Conservation (phyloP, 1,140 invertebrate species). For the Zaprionus camerounensis region DNA sequence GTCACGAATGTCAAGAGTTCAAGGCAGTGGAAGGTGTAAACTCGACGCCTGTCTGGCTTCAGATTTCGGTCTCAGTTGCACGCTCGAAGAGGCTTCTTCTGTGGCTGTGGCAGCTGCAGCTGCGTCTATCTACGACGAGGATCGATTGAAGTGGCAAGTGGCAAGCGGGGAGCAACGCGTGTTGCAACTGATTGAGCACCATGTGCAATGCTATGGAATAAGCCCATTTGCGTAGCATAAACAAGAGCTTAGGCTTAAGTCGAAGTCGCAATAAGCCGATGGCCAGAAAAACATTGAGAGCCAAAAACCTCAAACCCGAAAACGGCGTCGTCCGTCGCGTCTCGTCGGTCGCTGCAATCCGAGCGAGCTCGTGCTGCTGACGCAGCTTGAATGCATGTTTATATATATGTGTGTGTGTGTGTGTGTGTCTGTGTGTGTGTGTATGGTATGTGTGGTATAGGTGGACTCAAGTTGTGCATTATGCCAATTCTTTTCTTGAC, state of each 20-base stretch:
- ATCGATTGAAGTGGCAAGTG: slow-evolving; percentile 49
- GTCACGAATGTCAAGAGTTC: slow-evolving; percentile 66
- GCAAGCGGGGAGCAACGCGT: slow-evolving; percentile 20
- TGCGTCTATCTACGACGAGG: slow-evolving; percentile 43
- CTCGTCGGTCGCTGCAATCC: slow-evolving; percentile 44
- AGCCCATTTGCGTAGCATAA: slow-evolving; percentile 53
- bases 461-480: slow-evolving; percentile 56
- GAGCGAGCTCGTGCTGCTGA: slow-evolving; percentile 63
- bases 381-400: slow-evolving; percentile 19
- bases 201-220: slow-evolving; percentile 55
- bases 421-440: background rate
- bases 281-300: background rate
- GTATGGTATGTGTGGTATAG: slow-evolving; percentile 27
- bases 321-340: background rate
- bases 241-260: slow-evolving; percentile 60
- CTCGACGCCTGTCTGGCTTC: slow-evolving; percentile 37
- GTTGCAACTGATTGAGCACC: slow-evolving; percentile 54
- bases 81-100: background rate
- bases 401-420: background rate
- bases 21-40: slow-evolving; percentile 57
- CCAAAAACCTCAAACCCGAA: background rate
- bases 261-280: slow-evolving; percentile 34
- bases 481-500: slow-evolving; percentile 50
- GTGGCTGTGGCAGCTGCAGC: slow-evolving; percentile 44
- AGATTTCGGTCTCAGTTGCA: slow-evolving; percentile 3